Evolutionary conservation across 2,113 vertebrate genomes (phyloP), one percentile per base, ranked within the genome.

Genomic region (Ariopsis seemanni): DNA sequence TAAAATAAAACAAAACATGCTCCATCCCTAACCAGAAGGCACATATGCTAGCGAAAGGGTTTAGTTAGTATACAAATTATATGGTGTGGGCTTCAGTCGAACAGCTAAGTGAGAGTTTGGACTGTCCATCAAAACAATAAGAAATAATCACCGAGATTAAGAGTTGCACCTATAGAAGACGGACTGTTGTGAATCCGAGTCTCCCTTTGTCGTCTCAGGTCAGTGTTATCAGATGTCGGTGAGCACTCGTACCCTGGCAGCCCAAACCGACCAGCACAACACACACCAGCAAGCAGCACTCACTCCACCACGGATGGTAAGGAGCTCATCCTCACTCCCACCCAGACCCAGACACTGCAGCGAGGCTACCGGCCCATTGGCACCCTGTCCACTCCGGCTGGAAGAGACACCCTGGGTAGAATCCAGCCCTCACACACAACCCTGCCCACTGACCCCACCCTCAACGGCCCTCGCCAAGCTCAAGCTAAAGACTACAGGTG

Each of bases 401-500:
- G 95, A 65, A 92, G 97, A 9, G 96, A 98, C 82, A 96, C 97
- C 50, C 94, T 97, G 90, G 96, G 93, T 90, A 93, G 97, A 42
- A 92, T 94, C 57, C 96, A 96, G 65, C 95, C 95, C 25, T 94
- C 94, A 30, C 97, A 96, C 1, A 93, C 75, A 0, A 91, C 92
- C 0, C 95, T 90, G 80, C 92, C 93, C 0, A 90, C 95, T 65
- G 97, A 97, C 81, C 91, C 95, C 0, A 93, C 95, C 7, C 95
- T 97, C 42, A 97, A 97, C 0, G 97, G 97, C n/a, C 97, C 97
- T 0, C 93, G 96, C 27, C 96, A 96, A 55, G 96, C 95, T 90
- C 92, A 96, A 0, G 91, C 96, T 85, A 98, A 98, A 92, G 97
- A 97, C 57, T 98, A 96, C 89, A 94, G 97, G 94, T 89, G 10